A percentile compares a stretch with the other conserved stretches of the same genome.
Evolutionary conservation across 37 sponge, comb jelly and placozoan species (phyloP).

Genomic region (Mnemiopsis leidyi): DNA sequence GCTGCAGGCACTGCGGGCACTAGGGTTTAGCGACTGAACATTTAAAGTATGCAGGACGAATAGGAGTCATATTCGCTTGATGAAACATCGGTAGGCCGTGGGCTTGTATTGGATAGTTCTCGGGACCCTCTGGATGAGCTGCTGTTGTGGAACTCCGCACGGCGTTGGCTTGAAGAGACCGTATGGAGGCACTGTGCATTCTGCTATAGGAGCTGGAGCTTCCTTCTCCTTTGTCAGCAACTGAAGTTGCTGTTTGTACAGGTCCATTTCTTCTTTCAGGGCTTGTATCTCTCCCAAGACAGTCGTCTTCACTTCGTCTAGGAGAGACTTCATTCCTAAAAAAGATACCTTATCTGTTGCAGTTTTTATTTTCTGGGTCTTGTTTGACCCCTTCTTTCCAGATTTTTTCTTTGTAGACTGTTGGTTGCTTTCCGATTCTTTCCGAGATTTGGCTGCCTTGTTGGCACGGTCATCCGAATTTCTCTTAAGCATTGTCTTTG

Average conservation of each 20-base stretch:
- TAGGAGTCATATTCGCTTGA: neutral
- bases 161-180: neutral
- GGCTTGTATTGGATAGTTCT: neutral
- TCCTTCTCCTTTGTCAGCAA: neutral
- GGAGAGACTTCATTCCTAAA: neutral
- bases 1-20: neutral
- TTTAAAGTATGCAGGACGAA: neutral
- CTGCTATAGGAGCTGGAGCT: neutral
- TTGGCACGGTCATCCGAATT: neutral
- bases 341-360: neutral
- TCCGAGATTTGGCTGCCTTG: neutral
- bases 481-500: neutral
- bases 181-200: neutral
- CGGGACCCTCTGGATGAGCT: neutral
- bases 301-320: neutral
- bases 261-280: neutral
- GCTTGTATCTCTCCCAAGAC: neutral
- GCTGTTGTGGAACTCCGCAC: neutral
- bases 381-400: neutral
- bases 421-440: neutral
- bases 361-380: neutral
- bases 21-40: neutral
- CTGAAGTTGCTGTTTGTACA: neutral
- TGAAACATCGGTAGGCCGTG: neutral
- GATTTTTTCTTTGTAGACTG: neutral